phyloP scores from a whole-genome alignment of 1,140 invertebrate species.

The Drosophila rufa region DNA sequence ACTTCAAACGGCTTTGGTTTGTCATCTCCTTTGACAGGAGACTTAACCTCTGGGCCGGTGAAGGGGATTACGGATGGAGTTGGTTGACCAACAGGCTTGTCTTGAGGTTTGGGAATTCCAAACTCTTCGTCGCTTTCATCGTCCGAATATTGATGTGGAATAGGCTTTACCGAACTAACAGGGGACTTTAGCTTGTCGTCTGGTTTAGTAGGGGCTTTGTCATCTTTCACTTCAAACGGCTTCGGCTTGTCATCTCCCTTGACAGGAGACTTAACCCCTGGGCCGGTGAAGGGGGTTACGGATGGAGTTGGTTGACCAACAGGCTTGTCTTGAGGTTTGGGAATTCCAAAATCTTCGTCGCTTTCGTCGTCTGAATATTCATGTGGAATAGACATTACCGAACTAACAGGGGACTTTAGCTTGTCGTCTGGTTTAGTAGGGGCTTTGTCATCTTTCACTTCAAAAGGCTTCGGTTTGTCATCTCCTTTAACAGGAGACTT shows the following conservation, averaged over 20 bases:
- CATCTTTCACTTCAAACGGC: neutral
- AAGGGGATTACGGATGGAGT: neutral
- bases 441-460: slow-evolving; percentile 5
- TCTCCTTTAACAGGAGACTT: too few species aligned
- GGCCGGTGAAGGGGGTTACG: too few species aligned
- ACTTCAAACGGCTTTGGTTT: neutral
- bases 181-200: neutral
- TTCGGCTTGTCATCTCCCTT: too few species aligned
- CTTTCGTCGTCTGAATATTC: neutral
- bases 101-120: neutral
- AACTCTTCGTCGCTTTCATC: slow-evolving; percentile 17
- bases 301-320: neutral
- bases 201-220: neutral
- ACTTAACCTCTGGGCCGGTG: neutral
- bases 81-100: neutral
- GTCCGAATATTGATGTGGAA: neutral
- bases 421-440: neutral
- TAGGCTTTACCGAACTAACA: too few species aligned
- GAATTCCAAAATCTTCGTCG: too few species aligned
- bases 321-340: neutral
- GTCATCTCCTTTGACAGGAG: neutral
- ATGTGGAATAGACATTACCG: too few species aligned
- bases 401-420: too few species aligned
- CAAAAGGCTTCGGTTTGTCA: too few species aligned
- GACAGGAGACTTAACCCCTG: too few species aligned